Conservation (phyloP, 2,797 vertebrate genomes). For the Fistularia commersonii region DNA sequence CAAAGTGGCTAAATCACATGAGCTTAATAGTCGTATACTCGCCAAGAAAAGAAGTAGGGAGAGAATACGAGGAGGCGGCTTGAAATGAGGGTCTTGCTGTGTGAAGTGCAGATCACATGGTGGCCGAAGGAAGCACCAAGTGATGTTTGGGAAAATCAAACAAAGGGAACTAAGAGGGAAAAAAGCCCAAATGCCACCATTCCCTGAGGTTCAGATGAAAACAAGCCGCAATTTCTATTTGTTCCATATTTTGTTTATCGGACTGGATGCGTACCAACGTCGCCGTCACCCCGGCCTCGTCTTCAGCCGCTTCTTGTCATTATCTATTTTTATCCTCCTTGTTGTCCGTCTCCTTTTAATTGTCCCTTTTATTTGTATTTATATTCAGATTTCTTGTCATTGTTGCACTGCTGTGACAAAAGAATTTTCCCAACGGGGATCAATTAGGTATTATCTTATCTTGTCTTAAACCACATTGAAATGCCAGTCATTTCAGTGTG, state of each 20-base stretch:
- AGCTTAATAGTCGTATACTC: too few species aligned
- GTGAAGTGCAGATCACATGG: constrained; percentile 32
- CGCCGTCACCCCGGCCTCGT: background rate
- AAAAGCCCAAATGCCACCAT: too few species aligned
- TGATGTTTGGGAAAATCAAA: constrained; percentile 15
- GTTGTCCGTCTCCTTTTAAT: too few species aligned
- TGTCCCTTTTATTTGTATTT: too few species aligned
- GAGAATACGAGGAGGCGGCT: constrained; percentile 2
- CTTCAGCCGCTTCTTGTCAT: constrained; percentile 9
- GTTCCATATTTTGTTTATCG: constrained; percentile 28
- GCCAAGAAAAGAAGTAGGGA: background rate
- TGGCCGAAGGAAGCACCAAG: constrained; percentile 17
- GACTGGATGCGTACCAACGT: constrained; percentile 11
- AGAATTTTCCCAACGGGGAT: too few species aligned
- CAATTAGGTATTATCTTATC: too few species aligned
- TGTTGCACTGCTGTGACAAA: too few species aligned
- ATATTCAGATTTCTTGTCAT: too few species aligned
- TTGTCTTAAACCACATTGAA: constrained; percentile 11
- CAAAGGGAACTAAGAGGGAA: constrained; percentile 13
- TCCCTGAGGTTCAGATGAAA: background rate
- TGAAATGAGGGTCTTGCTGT: constrained; percentile 17
- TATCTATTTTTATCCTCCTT: too few species aligned
- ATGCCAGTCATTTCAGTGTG: constrained; percentile 10
- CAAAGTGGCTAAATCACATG: too few species aligned
- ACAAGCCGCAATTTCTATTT: constrained; percentile 8